A percentile compares a stretch with the other conserved stretches of the same genome.
These are phyloP conservation scores for Nowickia ferox DNA, from an alignment of 2,888 invertebrate species.

Conservation along the genomic window DNA sequence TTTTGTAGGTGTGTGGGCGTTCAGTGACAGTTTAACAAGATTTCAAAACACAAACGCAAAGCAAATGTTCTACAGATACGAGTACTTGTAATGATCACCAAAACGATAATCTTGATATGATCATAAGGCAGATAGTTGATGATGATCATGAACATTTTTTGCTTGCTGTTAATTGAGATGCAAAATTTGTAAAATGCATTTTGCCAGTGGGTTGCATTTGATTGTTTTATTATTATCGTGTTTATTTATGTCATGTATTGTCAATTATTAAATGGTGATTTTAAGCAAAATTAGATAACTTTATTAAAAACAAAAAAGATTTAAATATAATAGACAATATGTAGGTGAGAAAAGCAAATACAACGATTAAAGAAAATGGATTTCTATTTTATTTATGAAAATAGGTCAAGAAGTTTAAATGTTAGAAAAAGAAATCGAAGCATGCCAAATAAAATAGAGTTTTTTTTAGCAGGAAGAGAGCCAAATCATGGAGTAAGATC, in stretches of 20 bases:
- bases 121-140: background rate
- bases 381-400: background rate
- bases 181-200: conserved; percentile 45
- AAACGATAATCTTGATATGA: background rate
- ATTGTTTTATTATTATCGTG: conserved; percentile 41
- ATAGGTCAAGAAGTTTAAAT: background rate
- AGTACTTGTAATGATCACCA: conserved; percentile 9
- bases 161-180: conserved; percentile 63
- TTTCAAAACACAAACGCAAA: conserved; percentile 13
- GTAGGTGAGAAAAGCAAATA: background rate
- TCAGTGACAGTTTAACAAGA: conserved; percentile 50
- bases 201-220: conserved; percentile 55
- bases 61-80: conserved; percentile 10
- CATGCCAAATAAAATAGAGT: too few relatives aligned
- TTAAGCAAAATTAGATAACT: conserved; percentile 26
- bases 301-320: background rate
- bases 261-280: conserved; percentile 43
- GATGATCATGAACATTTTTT: conserved; percentile 16
- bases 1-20: conserved; percentile 61
- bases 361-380: conserved; percentile 3
- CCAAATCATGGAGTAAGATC: too few relatives aligned
- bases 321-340: background rate
- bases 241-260: conserved; percentile 46
- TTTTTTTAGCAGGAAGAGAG: too few relatives aligned
- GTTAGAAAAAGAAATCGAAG: background rate